Evolutionary conservation across 2,113 vertebrate genomes (phyloP).

Genomic region (Thunnus maccoyii): DNA sequence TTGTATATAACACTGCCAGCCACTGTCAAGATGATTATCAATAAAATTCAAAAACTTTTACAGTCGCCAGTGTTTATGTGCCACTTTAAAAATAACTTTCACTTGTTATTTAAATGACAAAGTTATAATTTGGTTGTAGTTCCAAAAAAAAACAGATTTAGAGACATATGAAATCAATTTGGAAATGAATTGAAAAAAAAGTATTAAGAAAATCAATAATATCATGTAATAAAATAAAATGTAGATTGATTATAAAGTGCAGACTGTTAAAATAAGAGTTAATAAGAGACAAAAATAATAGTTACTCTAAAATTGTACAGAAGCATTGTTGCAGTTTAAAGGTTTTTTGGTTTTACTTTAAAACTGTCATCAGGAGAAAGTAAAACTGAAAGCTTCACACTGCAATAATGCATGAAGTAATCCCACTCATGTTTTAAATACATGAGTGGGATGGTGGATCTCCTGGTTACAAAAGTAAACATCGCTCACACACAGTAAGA

Average conservation of each 20-base stretch:
- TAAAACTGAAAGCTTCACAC: too few relatives aligned
- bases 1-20: conserved; percentile 31
- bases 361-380: too few relatives aligned
- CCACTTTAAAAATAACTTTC: background rate
- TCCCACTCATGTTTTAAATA: background rate
- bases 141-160: background rate
- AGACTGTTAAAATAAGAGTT: background rate
- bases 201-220: background rate
- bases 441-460: background rate
- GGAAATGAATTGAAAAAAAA: background rate
- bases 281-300: too few relatives aligned
- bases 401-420: too few relatives aligned
- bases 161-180: background rate
- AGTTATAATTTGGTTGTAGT: background rate
- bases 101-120: background rate
- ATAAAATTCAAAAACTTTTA: conserved; percentile 45
- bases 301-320: too few relatives aligned
- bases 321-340: too few relatives aligned
- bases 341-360: too few relatives aligned
- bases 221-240: background rate
- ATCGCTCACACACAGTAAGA: background rate
- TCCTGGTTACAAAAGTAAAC: background rate
- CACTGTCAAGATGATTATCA: conserved; percentile 41
- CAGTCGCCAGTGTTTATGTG: background rate
- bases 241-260: background rate